Conservation (phyloP, 2,113 vertebrate species). For the Sula dactylatra region DNA sequence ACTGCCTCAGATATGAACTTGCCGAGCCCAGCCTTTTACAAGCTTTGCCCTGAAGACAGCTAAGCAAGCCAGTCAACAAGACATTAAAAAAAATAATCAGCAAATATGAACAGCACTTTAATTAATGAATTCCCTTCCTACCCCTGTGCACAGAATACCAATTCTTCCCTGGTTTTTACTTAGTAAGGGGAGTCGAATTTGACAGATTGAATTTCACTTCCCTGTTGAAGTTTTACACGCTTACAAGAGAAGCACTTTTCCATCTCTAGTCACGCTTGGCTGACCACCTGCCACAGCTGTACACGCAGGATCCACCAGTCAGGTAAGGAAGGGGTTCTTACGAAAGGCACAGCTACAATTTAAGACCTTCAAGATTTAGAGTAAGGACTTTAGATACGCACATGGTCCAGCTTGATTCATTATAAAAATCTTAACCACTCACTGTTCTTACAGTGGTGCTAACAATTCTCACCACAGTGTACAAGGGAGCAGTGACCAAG, state of each 20-base stretch:
- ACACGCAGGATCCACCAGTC: background rate
- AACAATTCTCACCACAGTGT: no score
- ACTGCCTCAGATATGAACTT: background rate
- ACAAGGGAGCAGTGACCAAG: background rate
- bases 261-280: background rate
- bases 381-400: background rate
- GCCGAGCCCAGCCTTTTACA: background rate
- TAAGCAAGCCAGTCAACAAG: background rate
- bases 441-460: background rate
- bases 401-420: background rate
- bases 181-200: background rate
- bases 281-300: background rate
- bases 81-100: background rate
- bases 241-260: background rate
- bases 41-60: background rate
- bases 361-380: background rate
- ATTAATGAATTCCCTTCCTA: background rate
- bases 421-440: background rate
- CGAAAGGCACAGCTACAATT: background rate
- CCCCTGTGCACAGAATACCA: fast-evolving
- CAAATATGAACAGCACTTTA: background rate
- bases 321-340: background rate
- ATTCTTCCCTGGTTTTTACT: background rate
- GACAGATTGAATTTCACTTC: background rate
- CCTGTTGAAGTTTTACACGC: background rate